Base-by-base conservation (phyloP, 2,888 invertebrate genomes). In the Lasioglossum villosulum region DNA sequence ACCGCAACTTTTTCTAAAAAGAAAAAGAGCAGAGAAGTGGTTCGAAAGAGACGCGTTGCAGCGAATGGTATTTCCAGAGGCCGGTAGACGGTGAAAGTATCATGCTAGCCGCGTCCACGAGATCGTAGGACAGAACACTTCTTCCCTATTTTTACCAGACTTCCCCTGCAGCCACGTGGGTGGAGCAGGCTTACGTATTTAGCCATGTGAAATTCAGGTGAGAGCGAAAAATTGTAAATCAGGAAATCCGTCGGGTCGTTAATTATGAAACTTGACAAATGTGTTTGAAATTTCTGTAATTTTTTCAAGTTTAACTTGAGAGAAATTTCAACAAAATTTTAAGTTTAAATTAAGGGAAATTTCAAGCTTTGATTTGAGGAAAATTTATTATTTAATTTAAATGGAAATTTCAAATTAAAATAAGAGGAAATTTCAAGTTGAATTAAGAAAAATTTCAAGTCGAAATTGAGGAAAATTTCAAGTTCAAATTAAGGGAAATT, bases 131-230 rank as follows among this genome's bases (percentile, higher is more conserved):
- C 80, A 78, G 70, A 75, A 83, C 63, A 87, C 75, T 86, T 87
- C 87, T 87, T 87, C 87, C 87, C 86, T 81, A 88, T 86, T 86
- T 82, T 88, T 81, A 78, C 42, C 45, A 74, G 56, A 83, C 45
- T 82, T 82, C 86, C 81, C 75, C 56, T 56, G 19, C 48, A 48
- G 45, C 63, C 42, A 30, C 79, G 90, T 86, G 86, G 86, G 88
- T 74, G 83, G 79, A 73, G 84, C 84, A 79, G 80, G 71, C 78
- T 89, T 84, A 83, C 88, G 80, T 84, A 86, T 89, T 83, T 72
- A 84, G 86, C 68, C 34, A 68, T 70, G 74, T 76, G 72, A 84
- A 78, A 82, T 82, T 86, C 84, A 73, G 78, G 88, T 77, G 78
- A 84, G 81, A 76, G 76, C 10, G 42, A 12, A 42, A 42, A 42